Percentiles rank a stretch among this genome's conserved stretches.
phyloP scores from a whole-genome alignment of 2,113 vertebrate species.

The Cranoglanis bouderius region DNA sequence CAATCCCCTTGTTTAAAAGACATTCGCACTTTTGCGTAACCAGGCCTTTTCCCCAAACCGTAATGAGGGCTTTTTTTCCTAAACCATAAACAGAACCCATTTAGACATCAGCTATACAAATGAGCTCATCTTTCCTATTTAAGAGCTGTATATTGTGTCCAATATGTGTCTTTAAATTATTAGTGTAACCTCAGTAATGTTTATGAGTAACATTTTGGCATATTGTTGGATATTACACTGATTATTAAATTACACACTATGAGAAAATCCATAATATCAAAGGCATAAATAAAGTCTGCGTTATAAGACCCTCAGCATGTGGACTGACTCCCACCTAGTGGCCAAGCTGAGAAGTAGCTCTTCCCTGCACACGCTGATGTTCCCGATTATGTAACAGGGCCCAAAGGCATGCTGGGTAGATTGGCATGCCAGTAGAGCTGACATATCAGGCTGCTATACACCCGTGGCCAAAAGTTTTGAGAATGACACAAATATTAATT shows the following conservation, averaged over 20 bases:
- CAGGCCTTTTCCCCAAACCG: not conserved
- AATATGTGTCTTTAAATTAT: not conserved
- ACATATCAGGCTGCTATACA: not conserved
- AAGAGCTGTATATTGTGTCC: not conserved
- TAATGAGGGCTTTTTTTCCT: not conserved
- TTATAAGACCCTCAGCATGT: not conserved
- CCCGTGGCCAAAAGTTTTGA: too few relatives aligned
- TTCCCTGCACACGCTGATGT: not conserved
- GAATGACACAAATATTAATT: too few relatives aligned
- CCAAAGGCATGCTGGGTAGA: not conserved
- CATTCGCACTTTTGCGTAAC: not conserved
- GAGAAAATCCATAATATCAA: not conserved
- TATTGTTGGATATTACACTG: too few relatives aligned
- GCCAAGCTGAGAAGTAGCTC: not conserved
- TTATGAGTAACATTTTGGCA: not conserved
- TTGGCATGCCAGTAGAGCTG: not conserved
- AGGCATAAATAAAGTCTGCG: not conserved
- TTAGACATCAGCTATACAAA: not conserved
- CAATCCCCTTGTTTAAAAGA: not conserved
- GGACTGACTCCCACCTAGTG: constrained; percentile 56
- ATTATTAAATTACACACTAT: not conserved
- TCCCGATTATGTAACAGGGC: not conserved
- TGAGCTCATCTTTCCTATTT: not conserved
- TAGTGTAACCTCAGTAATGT: not conserved
- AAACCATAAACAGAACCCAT: not conserved